Evolutionary conservation across 2,888 invertebrate genomes (phyloP).

Genomic region (Himalopsyche tibetana): DNA sequence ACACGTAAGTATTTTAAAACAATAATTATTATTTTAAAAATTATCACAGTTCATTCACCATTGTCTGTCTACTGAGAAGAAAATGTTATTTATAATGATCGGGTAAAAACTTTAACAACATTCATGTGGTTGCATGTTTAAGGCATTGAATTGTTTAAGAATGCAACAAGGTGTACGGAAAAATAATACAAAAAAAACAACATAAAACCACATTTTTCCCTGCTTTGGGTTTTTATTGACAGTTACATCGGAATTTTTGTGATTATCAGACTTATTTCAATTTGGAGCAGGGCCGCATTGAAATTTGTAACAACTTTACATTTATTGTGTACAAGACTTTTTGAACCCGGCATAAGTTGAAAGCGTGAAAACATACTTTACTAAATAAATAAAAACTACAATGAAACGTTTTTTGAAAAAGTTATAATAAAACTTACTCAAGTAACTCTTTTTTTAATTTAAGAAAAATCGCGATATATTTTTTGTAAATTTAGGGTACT

Average conservation of each 20-base stretch:
- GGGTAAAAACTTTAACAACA: neutral
- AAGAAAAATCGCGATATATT: no score
- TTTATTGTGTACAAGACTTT: no score
- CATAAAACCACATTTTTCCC: conserved; percentile 2
- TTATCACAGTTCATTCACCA: neutral
- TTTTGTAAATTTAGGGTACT: no score
- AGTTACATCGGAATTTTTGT: neutral
- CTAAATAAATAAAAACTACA: no score
- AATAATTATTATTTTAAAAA: conserved; percentile 19
- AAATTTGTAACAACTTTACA: no score
- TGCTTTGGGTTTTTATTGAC: neutral
- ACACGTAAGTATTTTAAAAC: neutral
- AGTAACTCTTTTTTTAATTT: no score
- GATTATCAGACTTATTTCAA: neutral
- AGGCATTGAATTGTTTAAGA: neutral
- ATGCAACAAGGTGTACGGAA: neutral
- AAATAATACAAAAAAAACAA: neutral
- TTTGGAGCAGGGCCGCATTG: neutral
- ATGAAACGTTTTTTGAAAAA: no score
- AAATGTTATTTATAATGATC: conserved; percentile 12
- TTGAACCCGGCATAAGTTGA: no score
- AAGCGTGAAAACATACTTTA: no score
- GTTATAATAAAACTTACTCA: no score
- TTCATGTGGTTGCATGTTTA: neutral
- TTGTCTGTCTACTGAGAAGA: neutral